Evolutionary conservation across 2,113 vertebrate genomes (phyloP).

Genomic region (Proteles cristata): DNA sequence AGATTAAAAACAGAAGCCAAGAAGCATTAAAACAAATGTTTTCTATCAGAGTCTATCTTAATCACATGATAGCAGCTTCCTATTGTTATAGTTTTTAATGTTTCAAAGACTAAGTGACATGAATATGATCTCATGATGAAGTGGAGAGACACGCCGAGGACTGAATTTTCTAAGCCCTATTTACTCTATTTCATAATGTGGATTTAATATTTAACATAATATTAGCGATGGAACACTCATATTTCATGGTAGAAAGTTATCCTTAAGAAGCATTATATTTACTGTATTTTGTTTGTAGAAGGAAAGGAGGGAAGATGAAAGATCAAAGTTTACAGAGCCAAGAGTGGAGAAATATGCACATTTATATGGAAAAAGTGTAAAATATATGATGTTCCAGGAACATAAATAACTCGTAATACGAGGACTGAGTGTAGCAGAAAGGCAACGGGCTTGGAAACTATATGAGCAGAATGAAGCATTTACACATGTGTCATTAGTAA

Average conservation of each 20-base stretch:
- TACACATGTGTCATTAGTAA: not conserved
- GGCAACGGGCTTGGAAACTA: not conserved
- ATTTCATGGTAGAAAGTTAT: not conserved
- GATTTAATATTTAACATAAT: not conserved
- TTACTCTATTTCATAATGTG: conserved; percentile 2
- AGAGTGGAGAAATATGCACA: not conserved
- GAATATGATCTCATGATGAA: not conserved
- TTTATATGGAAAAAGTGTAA: not conserved
- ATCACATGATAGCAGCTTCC: not conserved
- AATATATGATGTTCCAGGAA: not conserved
- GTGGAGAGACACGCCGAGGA: not conserved
- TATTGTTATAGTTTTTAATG: not conserved
- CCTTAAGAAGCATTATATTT: not conserved
- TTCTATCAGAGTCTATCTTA: not conserved
- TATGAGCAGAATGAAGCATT: not conserved
- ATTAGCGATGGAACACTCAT: not conserved
- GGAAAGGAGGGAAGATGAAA: not conserved
- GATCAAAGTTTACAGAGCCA: not conserved
- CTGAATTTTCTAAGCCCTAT: not conserved
- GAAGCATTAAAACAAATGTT: not conserved
- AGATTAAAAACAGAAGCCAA: conserved; percentile 26
- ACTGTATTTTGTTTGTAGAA: not conserved
- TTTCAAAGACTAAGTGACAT: not conserved
- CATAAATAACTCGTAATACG: conserved; percentile 32
- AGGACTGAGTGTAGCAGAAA: not conserved